phyloP scores from a whole-genome alignment of 2,888 invertebrate genomes.

The Eretmocerus hayati region DNA sequence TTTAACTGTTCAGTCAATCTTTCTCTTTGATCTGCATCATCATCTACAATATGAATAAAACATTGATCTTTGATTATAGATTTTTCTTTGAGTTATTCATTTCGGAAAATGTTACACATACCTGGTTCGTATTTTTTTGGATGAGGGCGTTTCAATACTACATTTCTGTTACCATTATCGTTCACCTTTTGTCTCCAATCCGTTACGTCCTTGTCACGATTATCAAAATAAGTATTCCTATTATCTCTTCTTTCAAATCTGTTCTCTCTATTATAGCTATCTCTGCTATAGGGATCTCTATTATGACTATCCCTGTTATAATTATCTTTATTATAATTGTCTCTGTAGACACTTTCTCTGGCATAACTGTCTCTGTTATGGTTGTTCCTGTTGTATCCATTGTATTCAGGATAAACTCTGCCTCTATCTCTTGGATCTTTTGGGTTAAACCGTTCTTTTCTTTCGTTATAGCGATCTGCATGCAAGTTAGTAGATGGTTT shows the following conservation, averaged over 20 bases:
- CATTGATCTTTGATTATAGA: neutral
- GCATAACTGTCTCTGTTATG: constrained; percentile 22
- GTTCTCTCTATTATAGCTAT: constrained; percentile 19
- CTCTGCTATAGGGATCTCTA: constrained; percentile 10
- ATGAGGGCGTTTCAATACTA: constrained; percentile 25
- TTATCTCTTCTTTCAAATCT: constrained; percentile 14
- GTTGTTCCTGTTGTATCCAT: constrained; percentile 25
- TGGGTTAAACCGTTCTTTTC: constrained; percentile 13
- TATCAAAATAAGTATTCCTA: constrained; percentile 22
- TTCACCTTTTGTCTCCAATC: constrained; percentile 33
- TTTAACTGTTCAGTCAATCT: constrained; percentile 77
- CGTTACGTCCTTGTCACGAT: constrained; percentile 27
- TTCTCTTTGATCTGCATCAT: constrained; percentile 68
- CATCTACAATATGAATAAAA: constrained; percentile 13
- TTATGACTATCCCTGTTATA: constrained; percentile 11
- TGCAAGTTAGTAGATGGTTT: constrained; percentile 21
- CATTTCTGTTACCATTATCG: constrained; percentile 49
- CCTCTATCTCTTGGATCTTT: constrained; percentile 28
- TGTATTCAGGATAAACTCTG: constrained; percentile 28
- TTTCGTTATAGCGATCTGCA: constrained; percentile 6
- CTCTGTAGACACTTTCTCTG: constrained; percentile 19
- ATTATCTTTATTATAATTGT: constrained; percentile 6
- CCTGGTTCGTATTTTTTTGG: constrained; percentile 32
- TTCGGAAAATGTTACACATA: constrained; percentile 17
- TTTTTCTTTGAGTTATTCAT: neutral